Percentiles rank a stretch among this genome's conserved stretches.
phyloP scores from a whole-genome alignment of 1,140 invertebrate species.

The Pygmarrhopalites habei region DNA sequence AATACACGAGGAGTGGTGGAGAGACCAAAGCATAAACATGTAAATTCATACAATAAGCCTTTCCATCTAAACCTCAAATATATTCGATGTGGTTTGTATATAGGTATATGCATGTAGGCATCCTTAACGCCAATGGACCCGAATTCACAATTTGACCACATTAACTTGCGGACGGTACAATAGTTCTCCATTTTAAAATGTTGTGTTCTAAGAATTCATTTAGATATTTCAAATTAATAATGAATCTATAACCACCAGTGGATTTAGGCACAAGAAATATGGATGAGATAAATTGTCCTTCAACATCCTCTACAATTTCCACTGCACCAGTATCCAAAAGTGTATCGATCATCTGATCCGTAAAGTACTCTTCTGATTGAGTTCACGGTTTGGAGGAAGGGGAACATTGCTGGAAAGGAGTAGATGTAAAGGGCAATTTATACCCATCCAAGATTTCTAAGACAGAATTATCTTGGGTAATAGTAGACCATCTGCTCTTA shows the following conservation, averaged over 20 bases:
- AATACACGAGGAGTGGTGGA: constrained; percentile 13
- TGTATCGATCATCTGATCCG: not conserved
- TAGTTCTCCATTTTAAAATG: constrained; percentile 31
- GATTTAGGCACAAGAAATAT: constrained; percentile 14
- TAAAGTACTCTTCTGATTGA: not conserved
- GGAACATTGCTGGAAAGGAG: not conserved
- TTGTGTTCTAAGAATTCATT: constrained; percentile 9
- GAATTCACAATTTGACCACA: constrained; percentile 10
- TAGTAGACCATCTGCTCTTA: not conserved
- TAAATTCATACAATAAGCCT: constrained; percentile 20
- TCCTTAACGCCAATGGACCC: constrained; percentile 22
- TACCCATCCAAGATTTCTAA: not conserved
- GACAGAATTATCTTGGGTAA: not conserved
- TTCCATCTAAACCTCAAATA: constrained; percentile 24
- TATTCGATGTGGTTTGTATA: constrained; percentile 3
- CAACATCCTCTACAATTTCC: not conserved
- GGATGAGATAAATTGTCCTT: constrained; percentile 1
- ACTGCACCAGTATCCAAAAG: not conserved
- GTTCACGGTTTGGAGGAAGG: not conserved
- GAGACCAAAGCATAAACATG: constrained; percentile 21
- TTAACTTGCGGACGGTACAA: constrained; percentile 2
- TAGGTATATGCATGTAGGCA: constrained; percentile 15
- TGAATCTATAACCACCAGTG: constrained; percentile 10
- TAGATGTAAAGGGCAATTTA: constrained; percentile 2
- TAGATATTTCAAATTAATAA: constrained; percentile 19